phyloP scores from a whole-genome alignment of 2,888 invertebrate species.

The Harpalus rubripes region DNA sequence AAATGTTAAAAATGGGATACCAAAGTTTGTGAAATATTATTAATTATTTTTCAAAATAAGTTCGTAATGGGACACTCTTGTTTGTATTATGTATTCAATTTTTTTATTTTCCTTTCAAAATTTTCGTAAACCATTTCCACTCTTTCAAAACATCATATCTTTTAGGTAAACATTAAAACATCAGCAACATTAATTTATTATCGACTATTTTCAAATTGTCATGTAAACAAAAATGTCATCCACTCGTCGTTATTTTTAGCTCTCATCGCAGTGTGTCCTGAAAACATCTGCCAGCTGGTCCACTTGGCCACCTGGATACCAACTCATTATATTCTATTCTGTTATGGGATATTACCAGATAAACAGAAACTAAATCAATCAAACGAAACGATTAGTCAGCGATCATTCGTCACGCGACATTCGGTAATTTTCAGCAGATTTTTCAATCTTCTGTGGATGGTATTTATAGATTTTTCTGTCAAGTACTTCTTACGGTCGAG shows the following conservation, averaged over 20 bases:
- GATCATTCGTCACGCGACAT: slow-evolving; percentile 2
- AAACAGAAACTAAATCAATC: slow-evolving; percentile 27
- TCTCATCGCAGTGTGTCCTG: slow-evolving; percentile 13
- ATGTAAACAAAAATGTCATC: slow-evolving; percentile 54
- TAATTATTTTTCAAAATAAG: too few relatives aligned
- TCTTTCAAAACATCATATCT: neutral
- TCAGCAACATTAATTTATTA: slow-evolving; percentile 36
- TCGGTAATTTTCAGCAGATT: neutral
- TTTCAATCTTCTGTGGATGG: neutral
- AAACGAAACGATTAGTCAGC: neutral
- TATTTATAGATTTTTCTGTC: slow-evolving; percentile 26
- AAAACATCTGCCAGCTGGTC: slow-evolving; percentile 45
- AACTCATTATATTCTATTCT: slow-evolving; percentile 38
- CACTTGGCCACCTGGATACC: slow-evolving; percentile 42
- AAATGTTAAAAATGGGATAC: too few relatives aligned
- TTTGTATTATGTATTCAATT: too few relatives aligned
- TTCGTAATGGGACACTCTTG: too few relatives aligned
- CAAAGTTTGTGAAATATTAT: too few relatives aligned
- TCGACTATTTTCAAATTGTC: slow-evolving; percentile 44
- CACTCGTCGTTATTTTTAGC: slow-evolving; percentile 20
- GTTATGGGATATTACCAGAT: neutral
- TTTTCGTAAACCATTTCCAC: neutral
- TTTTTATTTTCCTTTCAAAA: neutral
- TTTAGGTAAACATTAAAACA: neutral
- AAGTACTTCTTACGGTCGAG: neutral